Percentiles rank a stretch among this genome's conserved stretches.
Conservation (phyloP, 2,113 vertebrate species). For the Microcebus jonahi region DNA sequence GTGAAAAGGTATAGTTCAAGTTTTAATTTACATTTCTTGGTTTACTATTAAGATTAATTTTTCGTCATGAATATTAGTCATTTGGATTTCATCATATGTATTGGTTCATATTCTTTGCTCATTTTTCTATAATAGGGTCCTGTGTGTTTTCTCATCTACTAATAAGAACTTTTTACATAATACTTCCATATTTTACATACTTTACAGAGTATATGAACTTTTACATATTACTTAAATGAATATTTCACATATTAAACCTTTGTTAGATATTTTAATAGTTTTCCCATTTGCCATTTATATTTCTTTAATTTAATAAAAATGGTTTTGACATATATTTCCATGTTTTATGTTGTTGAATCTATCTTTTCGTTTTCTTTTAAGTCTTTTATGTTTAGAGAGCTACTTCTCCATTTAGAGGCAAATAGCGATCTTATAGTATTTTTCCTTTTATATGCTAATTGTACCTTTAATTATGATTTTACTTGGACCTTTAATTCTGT, state of each 20-base stretch:
- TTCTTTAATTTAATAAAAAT: background rate
- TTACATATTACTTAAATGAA: background rate
- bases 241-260: slow-evolving; percentile 1
- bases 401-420: background rate
- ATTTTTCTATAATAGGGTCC: background rate
- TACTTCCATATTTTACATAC: background rate
- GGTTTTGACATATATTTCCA: background rate
- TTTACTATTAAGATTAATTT: background rate
- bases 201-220: background rate
- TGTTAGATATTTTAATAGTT: background rate
- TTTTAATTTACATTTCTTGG: background rate
- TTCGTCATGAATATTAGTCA: background rate
- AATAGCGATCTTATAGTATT: background rate
- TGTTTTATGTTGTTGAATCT: background rate
- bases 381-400: slow-evolving; percentile 13
- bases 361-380: background rate
- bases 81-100: background rate
- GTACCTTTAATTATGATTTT: background rate
- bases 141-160: background rate
- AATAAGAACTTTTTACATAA: background rate
- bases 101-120: background rate
- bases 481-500: background rate
- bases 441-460: background rate
- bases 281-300: background rate
- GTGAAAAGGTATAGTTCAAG: background rate